A percentile compares a stretch with the other conserved stretches of the same genome.
phyloP scores from a whole-genome alignment of 64 coral and sea anemone genomes.

The Stichodactyla mertensii region DNA sequence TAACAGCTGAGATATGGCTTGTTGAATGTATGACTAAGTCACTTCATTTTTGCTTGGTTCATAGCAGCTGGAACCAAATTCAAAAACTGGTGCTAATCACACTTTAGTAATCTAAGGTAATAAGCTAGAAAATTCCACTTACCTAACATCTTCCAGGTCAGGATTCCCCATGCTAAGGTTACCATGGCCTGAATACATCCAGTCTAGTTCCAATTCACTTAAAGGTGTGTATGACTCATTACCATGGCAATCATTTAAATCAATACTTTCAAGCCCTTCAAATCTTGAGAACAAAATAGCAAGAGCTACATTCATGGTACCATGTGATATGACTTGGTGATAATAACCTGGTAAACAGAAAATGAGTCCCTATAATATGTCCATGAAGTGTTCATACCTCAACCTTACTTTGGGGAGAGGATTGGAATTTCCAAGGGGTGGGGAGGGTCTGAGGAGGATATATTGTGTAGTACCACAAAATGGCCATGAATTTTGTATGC shows the following conservation, averaged over 20 bases:
- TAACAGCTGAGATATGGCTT: no score
- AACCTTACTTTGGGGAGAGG: no score
- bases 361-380: neutral
- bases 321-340: slow-evolving; percentile 89
- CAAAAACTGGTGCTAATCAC: no score
- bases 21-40: no score
- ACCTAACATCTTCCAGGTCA: slow-evolving; percentile 75
- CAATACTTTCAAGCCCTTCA: slow-evolving; percentile 53
- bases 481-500: no score
- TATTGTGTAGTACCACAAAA: no score
- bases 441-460: no score
- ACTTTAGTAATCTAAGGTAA: neutral
- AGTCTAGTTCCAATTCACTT: slow-evolving; percentile 83
- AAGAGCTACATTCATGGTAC: slow-evolving; percentile 80
- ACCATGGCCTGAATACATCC: slow-evolving; percentile 85
- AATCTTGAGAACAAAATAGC: slow-evolving; percentile 78
- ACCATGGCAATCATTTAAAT: slow-evolving; percentile 63
- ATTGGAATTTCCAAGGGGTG: no score
- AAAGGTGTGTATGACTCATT: slow-evolving; percentile 39
- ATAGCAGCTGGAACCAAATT: no score
- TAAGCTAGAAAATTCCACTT: neutral
- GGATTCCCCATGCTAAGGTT: slow-evolving; percentile 90
- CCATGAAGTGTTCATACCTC: neutral
- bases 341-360: slow-evolving; percentile 58
- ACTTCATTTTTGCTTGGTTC: no score